phyloP scores from a whole-genome alignment of 1,140 invertebrate genomes.

The Melipona quadrifasciata region DNA sequence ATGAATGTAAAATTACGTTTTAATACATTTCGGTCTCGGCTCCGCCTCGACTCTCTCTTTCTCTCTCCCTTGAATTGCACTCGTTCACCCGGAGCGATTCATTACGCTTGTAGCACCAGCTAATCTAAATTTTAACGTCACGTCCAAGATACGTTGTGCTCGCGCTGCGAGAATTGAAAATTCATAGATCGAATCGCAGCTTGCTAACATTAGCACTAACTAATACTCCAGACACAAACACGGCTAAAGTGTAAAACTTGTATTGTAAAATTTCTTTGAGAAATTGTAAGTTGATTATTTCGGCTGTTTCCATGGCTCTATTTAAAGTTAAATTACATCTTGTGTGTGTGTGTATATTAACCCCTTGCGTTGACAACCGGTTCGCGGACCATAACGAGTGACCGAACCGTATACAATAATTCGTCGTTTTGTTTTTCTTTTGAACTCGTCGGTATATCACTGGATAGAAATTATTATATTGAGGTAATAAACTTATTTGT shows the following conservation, averaged over 20 bases:
- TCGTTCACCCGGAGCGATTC: not conserved
- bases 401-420: no score
- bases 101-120: not conserved
- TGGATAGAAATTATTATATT: no score
- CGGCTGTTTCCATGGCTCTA: not conserved
- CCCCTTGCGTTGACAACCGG: no score
- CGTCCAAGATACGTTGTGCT: not conserved
- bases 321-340: not conserved
- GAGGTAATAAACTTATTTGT: no score
- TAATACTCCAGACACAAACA: no score
- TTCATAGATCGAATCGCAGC: no score
- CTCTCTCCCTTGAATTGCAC: not conserved
- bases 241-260: not conserved
- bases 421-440: no score
- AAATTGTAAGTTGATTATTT: not conserved
- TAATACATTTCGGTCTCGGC: not conserved
- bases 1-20: conserved; percentile 1
- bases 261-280: not conserved
- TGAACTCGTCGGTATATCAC: no score
- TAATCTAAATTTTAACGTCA: conserved; percentile 13
- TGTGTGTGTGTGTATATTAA: no score
- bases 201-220: no score
- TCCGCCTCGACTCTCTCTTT: no score
- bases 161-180: not conserved
- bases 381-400: no score